Percentiles rank a stretch among this genome's conserved stretches.
These are phyloP conservation scores for Esox niger DNA, from an alignment of 2,113 vertebrate species.

Conservation along the genomic window DNA sequence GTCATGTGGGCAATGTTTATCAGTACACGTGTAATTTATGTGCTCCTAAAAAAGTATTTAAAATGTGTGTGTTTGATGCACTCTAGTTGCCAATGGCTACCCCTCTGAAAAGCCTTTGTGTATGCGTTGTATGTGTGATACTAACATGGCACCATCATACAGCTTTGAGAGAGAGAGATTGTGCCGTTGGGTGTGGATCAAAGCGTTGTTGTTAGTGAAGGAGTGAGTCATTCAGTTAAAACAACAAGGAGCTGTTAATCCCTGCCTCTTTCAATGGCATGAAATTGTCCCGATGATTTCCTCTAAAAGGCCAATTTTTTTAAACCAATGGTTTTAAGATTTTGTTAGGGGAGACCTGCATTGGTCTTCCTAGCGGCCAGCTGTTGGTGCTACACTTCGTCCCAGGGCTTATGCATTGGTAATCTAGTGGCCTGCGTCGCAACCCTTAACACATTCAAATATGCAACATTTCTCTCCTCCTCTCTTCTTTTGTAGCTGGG, in stretches of 20 bases:
- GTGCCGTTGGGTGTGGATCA: constrained; percentile 31
- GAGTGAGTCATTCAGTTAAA: constrained; percentile 12
- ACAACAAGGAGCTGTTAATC: constrained; percentile 14
- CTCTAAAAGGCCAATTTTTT: constrained; percentile 47
- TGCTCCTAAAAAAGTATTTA: too few species aligned
- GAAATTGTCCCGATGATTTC: constrained; percentile 30
- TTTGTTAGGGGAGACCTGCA: constrained; percentile 39
- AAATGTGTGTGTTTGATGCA: neutral
- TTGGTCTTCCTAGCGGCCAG: constrained; percentile 23
- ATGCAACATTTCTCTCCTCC: constrained; percentile 36
- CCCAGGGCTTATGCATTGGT: constrained; percentile 26
- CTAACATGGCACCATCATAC: constrained; percentile 8
- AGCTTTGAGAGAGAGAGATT: constrained; percentile 15
- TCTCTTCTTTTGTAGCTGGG: constrained; percentile 27
- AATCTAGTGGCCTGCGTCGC: constrained; percentile 31
- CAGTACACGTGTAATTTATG: neutral
- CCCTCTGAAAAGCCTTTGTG: neutral
- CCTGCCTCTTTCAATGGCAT: constrained; percentile 13
- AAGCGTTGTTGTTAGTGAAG: constrained; percentile 2
- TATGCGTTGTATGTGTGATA: constrained; percentile 3
- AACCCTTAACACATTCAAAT: constrained; percentile 52
- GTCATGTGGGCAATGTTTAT: too few species aligned
- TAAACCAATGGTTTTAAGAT: constrained; percentile 56
- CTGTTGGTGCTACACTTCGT: constrained; percentile 49
- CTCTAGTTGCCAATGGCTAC: neutral